Evolutionary conservation across 23 tunicate species (phyloP), one percentile per base, ranked within the genome.

Genomic region (Corella eumyota): DNA sequence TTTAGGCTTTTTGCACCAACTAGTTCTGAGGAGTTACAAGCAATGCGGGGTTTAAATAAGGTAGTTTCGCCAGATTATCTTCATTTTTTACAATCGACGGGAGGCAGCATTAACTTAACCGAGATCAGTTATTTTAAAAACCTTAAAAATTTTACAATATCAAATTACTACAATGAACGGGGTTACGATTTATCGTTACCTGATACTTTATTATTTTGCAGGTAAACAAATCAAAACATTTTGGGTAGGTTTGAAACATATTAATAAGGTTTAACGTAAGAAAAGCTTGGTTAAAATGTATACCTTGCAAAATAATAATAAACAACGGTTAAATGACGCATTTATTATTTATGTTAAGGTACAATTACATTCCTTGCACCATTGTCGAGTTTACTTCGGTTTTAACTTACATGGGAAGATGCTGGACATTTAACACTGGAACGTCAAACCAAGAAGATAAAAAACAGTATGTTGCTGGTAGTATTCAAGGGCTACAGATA

Each of bases 351-450:
- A 20, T 67, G 26, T 30, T 21, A 45, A 71, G 77, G 46, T 71
- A 37, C 55, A 11, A 31, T 30, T 40, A 58, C 22, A 0, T 6
- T 13, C 2, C 13, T n/a, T 71, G 77, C 45, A 17, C 11, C 5
- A 19, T 9, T 4, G 40, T 11, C 6, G 77, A 71, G 13, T 58
- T 71, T 17, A 59, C 24, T 11, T 40, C 66, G 0, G 56, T 59
- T 17, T 11, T 71, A 3, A 58, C 77, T 7, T 20, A 28, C 19
- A 44, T 71, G 13, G 77, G 77, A 2, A 59, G 45, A 59, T 71
- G 77, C 31, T 71, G 45, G 58, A 71, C 77, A 7, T 71, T 59
- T 45, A 71, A 71, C 34, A 25, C 28, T 2, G n/a, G n/a, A n/a
- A n/a, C n/a, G n/a, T n/a, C n/a, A n/a, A 25, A 63, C 26, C 30